phyloP scores from a whole-genome alignment of 2,888 invertebrate species.

The Anagyrus pseudococci region DNA sequence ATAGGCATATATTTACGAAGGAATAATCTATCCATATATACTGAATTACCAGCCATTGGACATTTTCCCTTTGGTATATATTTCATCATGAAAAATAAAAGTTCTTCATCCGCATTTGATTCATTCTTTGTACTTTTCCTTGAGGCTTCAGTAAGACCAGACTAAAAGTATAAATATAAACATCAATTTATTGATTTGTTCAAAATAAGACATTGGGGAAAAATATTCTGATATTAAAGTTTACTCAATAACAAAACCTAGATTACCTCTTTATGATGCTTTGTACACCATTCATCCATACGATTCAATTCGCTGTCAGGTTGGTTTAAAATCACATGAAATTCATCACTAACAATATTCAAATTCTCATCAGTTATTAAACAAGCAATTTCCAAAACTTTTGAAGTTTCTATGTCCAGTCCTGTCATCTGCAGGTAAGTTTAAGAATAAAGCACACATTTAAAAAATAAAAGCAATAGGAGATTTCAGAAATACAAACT shows the following conservation, averaged over 20 bases:
- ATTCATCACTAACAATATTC: constrained; percentile 77
- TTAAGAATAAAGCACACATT: neutral
- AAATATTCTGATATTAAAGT: neutral
- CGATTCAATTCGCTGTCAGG: constrained; percentile 72
- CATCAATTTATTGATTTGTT: constrained; percentile 6
- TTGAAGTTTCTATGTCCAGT: constrained; percentile 75
- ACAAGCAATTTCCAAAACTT: constrained; percentile 89
- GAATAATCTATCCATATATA: constrained; percentile 87
- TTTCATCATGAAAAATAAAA: constrained; percentile 76
- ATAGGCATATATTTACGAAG: constrained; percentile 82
- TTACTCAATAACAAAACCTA: constrained; percentile 15
- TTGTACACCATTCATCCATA: constrained; percentile 87
- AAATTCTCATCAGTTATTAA: constrained; percentile 84
- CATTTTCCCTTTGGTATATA: constrained; percentile 66
- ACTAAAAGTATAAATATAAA: constrained; percentile 65
- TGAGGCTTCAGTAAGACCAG: constrained; percentile 80
- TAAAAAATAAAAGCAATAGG: neutral
- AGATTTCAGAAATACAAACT: constrained; percentile 43
- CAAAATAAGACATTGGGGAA: neutral
- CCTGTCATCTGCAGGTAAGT: constrained; percentile 80
- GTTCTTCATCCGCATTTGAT: constrained; percentile 72
- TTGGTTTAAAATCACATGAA: constrained; percentile 80
- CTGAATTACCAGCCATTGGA: constrained; percentile 86
- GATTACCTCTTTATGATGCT: constrained; percentile 77
- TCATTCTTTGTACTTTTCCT: constrained; percentile 72